Base-by-base conservation (phyloP, 2,888 invertebrate species). In the Lepas anatifera region DNA sequence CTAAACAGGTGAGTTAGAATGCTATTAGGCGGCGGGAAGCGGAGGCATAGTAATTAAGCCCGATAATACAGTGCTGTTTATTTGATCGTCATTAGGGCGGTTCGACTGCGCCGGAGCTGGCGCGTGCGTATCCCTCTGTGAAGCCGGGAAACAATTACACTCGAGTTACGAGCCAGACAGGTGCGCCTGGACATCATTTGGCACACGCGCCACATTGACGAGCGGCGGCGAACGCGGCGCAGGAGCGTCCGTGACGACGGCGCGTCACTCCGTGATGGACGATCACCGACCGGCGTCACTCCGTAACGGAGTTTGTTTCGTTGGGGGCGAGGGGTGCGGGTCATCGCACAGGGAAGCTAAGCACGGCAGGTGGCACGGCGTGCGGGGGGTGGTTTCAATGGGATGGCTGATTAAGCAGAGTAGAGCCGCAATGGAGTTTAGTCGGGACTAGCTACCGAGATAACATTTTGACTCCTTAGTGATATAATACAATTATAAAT, bases 1-100 rank as follows among this genome's bases (percentile, higher is more conserved):
- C 58, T 58, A 32, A 58, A 58, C 58, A 58, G 58, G 58, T 58
- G 58, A 58, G 58, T 58, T 58, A 58, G 58, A 58, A 58, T 58
- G 32, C 58, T 8, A 58, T 58, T 58, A 58, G 32, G 10, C 58
- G 32, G 13, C 58, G 32, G 25, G 25, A 58, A 58, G 32, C 11
- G 29, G 58, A 29, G 29, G 58, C 58, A 32, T 32, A n/a, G 32
- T 58, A 58, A 58, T 58, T 27, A 29, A 32, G 58, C 32, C 58
- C 18, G 58, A 58, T 58, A 58, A 58, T 58, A 32, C 22, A 58
- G 32, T 32, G 58, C 29, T 58, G 58, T 58, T 58, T 58, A 58
- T 58, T 58, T 58, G 58, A 58, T 58, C 58, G 58, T 58, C 58
- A 58, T 58, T 58, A 58, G 7, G 58, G 58, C 32, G 18, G 11